Conservation (phyloP, 2,888 invertebrate genomes). For the Mesochorus sp. region DNA sequence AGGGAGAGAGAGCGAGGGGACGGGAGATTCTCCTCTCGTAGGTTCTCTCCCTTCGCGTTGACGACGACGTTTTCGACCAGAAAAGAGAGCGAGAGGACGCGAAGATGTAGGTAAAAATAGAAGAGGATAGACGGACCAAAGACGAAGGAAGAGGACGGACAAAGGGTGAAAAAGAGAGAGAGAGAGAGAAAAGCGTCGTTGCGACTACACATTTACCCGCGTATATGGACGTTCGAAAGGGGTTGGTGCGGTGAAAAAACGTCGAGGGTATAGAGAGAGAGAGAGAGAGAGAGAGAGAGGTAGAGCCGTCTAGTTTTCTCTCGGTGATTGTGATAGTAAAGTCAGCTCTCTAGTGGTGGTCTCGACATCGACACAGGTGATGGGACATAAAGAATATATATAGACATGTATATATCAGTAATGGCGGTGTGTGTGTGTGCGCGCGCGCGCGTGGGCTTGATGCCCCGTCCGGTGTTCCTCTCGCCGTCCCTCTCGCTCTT, state of each 20-base stretch:
- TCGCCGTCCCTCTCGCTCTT: too few species aligned
- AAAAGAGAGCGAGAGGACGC: conserved; percentile 38
- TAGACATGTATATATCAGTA: conserved; percentile 9
- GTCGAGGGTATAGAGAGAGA: conserved; percentile 2
- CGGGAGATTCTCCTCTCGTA: conserved; percentile 16
- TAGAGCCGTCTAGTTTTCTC: conserved; percentile 19
- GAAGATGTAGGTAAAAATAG: conserved; percentile 24
- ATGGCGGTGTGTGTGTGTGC: not conserved
- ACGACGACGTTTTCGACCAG: conserved; percentile 7
- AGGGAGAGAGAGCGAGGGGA: conserved; percentile 23
- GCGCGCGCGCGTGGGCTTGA: not conserved
- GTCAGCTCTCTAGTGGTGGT: conserved; percentile 29
- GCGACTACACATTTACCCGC: not conserved
- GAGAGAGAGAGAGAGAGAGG: conserved; percentile 22
- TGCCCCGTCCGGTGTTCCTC: not conserved
- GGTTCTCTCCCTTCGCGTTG: conserved; percentile 2
- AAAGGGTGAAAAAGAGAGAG: not conserved
- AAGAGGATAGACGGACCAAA: conserved; percentile 43
- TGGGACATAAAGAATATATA: not conserved
- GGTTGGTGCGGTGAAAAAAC: not conserved
- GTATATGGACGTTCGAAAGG: not conserved
- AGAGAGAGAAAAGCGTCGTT: not conserved
- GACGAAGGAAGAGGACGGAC: not conserved
- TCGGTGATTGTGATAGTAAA: conserved; percentile 40
- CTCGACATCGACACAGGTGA: conserved; percentile 23